Evolutionary conservation across 2,797 vertebrate species (phyloP).

Genomic region (Melanotaenia parkinsoni): DNA sequence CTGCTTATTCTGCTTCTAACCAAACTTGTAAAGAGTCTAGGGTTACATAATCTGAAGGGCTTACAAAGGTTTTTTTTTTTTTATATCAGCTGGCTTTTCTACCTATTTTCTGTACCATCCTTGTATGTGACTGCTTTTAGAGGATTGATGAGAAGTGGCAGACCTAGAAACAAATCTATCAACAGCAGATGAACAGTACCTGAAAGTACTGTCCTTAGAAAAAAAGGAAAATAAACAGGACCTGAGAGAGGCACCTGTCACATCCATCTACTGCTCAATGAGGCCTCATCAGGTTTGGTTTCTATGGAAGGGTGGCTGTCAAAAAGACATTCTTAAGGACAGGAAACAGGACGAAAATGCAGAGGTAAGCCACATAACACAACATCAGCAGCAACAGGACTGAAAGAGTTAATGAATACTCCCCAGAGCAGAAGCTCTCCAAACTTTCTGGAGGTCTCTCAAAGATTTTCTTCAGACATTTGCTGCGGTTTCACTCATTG

Average conservation of each 20-base stretch:
- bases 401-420: too few relatives aligned
- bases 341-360: too few relatives aligned
- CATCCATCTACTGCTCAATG: not conserved
- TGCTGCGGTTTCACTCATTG: too few relatives aligned
- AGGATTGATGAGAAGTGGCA: not conserved
- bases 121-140: not conserved
- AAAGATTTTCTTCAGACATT: too few relatives aligned
- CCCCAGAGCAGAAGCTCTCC: too few relatives aligned
- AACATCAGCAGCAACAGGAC: too few relatives aligned
- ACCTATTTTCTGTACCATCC: not conserved
- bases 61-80: not conserved
- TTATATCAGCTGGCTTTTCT: not conserved
- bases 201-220: not conserved
- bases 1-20: conserved; percentile 12
- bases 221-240: not conserved
- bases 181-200: not conserved
- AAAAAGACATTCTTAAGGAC: too few relatives aligned
- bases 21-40: not conserved
- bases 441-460: too few relatives aligned
- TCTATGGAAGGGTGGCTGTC: not conserved
- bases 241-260: too few relatives aligned
- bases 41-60: not conserved
- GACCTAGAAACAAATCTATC: not conserved
- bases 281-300: not conserved
- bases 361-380: too few relatives aligned